phyloP scores from a whole-genome alignment of 2,113 vertebrate species.

The Notothenia coriiceps region DNA sequence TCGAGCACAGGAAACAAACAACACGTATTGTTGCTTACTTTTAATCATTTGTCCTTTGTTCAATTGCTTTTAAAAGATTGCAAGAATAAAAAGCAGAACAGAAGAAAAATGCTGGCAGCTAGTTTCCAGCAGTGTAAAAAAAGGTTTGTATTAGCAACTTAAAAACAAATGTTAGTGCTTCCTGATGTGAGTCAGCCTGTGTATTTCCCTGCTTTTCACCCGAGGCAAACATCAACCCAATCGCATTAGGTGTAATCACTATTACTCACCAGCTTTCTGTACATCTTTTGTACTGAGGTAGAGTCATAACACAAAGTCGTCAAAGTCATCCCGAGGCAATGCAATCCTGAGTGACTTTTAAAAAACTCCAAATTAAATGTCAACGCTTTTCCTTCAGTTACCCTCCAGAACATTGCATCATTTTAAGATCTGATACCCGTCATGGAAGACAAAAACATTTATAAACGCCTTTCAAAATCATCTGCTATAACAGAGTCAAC shows the following conservation, averaged over 20 bases:
- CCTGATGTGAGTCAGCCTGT: not conserved
- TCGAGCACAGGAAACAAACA: slow-evolving; percentile 26
- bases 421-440: not conserved
- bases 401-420: not conserved
- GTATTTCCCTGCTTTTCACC: not conserved
- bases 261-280: not conserved
- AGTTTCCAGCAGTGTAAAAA: not conserved
- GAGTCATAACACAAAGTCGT: not conserved
- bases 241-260: not conserved
- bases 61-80: slow-evolving; percentile 45
- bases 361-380: not conserved
- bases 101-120: slow-evolving; percentile 14
- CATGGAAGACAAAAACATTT: no score
- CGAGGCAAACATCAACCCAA: not conserved
- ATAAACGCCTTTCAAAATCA: not conserved
- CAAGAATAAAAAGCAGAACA: not conserved
- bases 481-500: not conserved
- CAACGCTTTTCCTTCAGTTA: not conserved
- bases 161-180: not conserved
- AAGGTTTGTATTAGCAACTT: not conserved
- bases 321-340: not conserved
- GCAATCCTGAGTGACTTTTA: not conserved
- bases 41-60: slow-evolving; percentile 32
- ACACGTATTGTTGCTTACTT: slow-evolving; percentile 25
- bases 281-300: not conserved